These are phyloP conservation scores for Amblyornis subalaris DNA, from an alignment of 2,113 vertebrate genomes.

Conservation along the genomic window DNA sequence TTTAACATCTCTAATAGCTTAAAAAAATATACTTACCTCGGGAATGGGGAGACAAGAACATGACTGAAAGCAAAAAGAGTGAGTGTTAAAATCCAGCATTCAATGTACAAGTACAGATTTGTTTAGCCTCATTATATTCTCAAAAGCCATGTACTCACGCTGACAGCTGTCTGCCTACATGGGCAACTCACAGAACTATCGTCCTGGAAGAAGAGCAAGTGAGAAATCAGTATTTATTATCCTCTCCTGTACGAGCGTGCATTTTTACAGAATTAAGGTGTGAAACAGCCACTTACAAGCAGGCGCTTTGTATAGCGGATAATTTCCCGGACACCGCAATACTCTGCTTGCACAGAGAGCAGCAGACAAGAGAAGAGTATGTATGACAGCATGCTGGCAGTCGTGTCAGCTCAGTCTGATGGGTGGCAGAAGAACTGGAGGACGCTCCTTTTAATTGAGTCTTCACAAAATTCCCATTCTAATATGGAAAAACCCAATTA, in stretches of 20 bases:
- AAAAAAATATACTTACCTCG: constrained; percentile 54
- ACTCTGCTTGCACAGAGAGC: constrained; percentile 28
- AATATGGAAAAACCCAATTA: constrained; percentile 69
- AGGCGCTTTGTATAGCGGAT: neutral
- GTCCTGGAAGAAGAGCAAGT: constrained; percentile 20
- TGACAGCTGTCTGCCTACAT: constrained; percentile 20
- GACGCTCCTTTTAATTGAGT: constrained; percentile 53
- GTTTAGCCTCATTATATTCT: neutral
- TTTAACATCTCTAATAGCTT: neutral
- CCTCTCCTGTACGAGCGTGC: neutral
- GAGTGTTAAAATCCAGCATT: neutral
- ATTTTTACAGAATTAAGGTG: neutral
- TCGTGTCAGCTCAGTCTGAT: neutral
- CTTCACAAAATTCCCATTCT: constrained; percentile 65
- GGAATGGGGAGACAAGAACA: constrained; percentile 65
- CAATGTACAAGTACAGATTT: neutral
- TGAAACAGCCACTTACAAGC: constrained; percentile 49
- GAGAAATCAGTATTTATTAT: neutral
- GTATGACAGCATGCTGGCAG: constrained; percentile 59
- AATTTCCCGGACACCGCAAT: neutral
- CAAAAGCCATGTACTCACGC: constrained; percentile 51
- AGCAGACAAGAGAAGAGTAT: constrained; percentile 46
- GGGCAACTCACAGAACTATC: neutral
- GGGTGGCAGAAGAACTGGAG: constrained; percentile 7
- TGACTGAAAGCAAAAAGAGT: constrained; percentile 51